Evolutionary conservation across 2,113 vertebrate genomes (phyloP), one percentile per base, ranked within the genome.

Genomic region (Ammospiza caudacuta): DNA sequence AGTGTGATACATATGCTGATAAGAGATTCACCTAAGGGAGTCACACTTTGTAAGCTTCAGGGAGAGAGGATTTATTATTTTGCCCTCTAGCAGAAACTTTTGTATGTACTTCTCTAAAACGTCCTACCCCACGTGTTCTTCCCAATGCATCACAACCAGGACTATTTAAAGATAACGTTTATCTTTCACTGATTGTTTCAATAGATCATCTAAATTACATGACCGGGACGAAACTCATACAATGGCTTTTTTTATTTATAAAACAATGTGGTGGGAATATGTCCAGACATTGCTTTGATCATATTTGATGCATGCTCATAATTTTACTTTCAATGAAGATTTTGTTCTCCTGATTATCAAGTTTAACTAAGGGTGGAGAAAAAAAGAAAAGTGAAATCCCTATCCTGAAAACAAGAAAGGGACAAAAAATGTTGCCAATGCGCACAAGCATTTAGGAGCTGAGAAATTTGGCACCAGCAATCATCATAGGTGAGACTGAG

Each of bases 171-270:
- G 20, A 47, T 44, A 59, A 1, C 3, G 2, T 73, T 83, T 73
- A 31, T 55, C 54, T 44, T 63, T 80, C 43, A 61, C 29, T 0
- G 0, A 31, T 12, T 51, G 1, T 69, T 90, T 70, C 11, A 66
- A 62, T 20, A 80, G 4, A 55, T n/a, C 24, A 63, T 15, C 24
- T 54, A 27, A 75, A 77, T 69, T 76, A 57, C 15, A 44, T 64
- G 12, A 47, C 3, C 8, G 35, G 5, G 25, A 68, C 14, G 0
- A 86, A 76, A 86, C 15, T 31, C 3, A 6, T 16, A 31, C 0
- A 0, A 7, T 22, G 4, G 3, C 12, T 14, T 24, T 23, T 27
- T 15, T 63, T 46, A 67, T 66, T 44, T 80, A 37, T 68, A 80
- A 72, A 11, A 21, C 4, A 59, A 51, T 1, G 1, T 52, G 20